A percentile compares a stretch with the other conserved stretches of the same genome.
phyloP scores from a whole-genome alignment of 2,888 invertebrate species.

The Meiosimyza platycephala region DNA sequence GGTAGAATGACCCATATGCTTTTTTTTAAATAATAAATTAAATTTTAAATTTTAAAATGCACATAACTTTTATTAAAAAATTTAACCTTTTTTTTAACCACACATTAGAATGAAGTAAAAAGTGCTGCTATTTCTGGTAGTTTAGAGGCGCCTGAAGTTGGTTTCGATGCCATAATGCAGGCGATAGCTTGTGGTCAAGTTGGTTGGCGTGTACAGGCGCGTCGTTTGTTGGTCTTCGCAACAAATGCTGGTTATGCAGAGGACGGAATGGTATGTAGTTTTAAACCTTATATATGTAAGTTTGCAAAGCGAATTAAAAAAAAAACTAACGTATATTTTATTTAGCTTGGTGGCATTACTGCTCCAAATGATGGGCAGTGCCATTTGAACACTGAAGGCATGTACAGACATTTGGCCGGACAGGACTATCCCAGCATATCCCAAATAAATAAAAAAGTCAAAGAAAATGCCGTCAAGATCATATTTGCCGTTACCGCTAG shows the following conservation, averaged over 20 bases:
- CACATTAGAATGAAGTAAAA: conserved; percentile 76
- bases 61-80: neutral
- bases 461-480: conserved; percentile 94
- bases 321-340: neutral
- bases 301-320: neutral
- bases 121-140: conserved; percentile 93
- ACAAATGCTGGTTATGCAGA: conserved; percentile 99
- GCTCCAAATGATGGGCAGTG: conserved; percentile 94
- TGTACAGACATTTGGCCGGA: conserved; percentile 84
- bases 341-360: conserved; percentile 87
- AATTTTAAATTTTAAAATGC: too few species aligned
- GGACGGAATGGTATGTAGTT: conserved; percentile 84
- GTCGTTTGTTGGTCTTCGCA: conserved; percentile 94
- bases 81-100: conserved; percentile 22
- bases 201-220: conserved; percentile 94
- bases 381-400: conserved; percentile 78
- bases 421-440: conserved; percentile 99
- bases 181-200: conserved; percentile 93
- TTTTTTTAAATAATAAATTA: neutral
- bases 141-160: conserved; percentile 97
- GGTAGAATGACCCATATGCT: too few species aligned
- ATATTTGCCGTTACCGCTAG: conserved; percentile 96
- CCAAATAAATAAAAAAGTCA: conserved; percentile 89
- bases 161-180: conserved; percentile 99
- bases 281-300: too few species aligned